A percentile compares a stretch with the other conserved stretches of the same genome.
Evolutionary conservation across 2,888 invertebrate species (phyloP).

Genomic region (Amphimallon solstitiale): DNA sequence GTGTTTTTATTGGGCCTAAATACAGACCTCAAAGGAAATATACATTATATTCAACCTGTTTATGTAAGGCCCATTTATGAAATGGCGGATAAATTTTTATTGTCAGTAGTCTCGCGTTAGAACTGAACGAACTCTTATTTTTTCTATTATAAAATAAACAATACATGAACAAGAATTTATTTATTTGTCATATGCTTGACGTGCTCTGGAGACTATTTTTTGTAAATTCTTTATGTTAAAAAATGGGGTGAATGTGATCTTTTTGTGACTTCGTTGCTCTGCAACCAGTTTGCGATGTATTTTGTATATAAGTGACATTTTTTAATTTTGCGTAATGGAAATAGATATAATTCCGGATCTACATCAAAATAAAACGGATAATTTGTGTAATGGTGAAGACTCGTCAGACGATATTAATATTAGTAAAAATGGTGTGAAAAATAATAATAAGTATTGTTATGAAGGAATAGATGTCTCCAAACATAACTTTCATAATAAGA

Average conservation of each 20-base stretch:
- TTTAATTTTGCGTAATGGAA: conserved; percentile 59
- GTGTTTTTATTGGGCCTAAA: too few species aligned
- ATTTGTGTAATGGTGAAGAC: conserved; percentile 32
- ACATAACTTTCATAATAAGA: conserved; percentile 67
- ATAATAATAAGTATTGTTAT: conserved; percentile 26
- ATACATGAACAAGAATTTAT: conserved; percentile 43
- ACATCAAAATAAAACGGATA: conserved; percentile 36
- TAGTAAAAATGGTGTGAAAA: conserved; percentile 32
- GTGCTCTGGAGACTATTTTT: conserved; percentile 18
- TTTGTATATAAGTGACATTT: conserved; percentile 45
- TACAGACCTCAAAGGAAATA: too few species aligned
- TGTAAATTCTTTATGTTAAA: conserved; percentile 20
- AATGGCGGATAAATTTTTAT: conserved; percentile 62
- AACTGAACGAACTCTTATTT: conserved; percentile 2
- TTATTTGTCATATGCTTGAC: conserved; percentile 24
- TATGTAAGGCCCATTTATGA: conserved; percentile 59
- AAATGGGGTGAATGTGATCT: conserved; percentile 47
- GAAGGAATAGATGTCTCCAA: conserved; percentile 49
- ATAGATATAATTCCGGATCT: conserved; percentile 61
- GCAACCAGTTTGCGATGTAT: conserved; percentile 33
- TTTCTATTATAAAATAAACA: conserved; percentile 15
- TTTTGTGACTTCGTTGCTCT: conserved; percentile 38
- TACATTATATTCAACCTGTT: conserved; percentile 45
- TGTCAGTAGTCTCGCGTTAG: conserved; percentile 54
- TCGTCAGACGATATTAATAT: conserved; percentile 23